Evolutionary conservation across 2,888 invertebrate species (phyloP).

Genomic region (Rhingia campestris): DNA sequence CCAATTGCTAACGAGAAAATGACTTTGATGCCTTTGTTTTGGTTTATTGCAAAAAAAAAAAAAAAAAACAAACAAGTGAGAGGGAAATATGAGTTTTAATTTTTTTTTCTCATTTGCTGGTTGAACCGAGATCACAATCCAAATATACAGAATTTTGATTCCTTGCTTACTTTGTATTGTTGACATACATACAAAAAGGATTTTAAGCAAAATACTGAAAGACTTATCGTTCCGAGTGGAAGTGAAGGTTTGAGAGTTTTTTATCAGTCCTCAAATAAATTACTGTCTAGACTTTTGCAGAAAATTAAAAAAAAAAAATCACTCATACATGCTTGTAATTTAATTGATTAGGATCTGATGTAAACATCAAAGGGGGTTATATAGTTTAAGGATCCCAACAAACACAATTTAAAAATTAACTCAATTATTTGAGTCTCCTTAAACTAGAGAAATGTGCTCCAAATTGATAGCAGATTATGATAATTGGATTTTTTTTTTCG

Average conservation of each 20-base stretch:
- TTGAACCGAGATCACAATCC: constrained; percentile 39
- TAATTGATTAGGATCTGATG: constrained; percentile 55
- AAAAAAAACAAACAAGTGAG: constrained; percentile 11
- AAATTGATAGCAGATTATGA: constrained; percentile 66
- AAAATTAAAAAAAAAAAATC: constrained; percentile 19
- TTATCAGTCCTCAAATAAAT: constrained; percentile 43
- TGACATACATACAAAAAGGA: constrained; percentile 49
- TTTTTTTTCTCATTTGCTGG: constrained; percentile 22
- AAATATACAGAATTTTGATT: constrained; percentile 34
- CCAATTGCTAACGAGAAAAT: constrained; percentile 65
- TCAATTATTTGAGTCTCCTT: constrained; percentile 39
- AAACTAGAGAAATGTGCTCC: constrained; percentile 23
- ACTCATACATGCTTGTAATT: constrained; percentile 27
- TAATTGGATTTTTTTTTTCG: constrained; percentile 62
- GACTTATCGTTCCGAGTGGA: constrained; percentile 14
- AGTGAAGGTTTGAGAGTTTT: background rate
- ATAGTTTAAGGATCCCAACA: constrained; percentile 1
- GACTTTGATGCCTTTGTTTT: constrained; percentile 69
- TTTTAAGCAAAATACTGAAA: constrained; percentile 44
- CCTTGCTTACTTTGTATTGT: constrained; percentile 36
- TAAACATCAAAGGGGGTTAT: constrained; percentile 17
- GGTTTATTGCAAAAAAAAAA: constrained; percentile 16
- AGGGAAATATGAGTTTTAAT: constrained; percentile 30
- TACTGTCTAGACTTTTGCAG: constrained; percentile 62
- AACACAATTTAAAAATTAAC: constrained; percentile 46